phyloP scores from a whole-genome alignment of 2,888 invertebrate species.

The Patella pellucida region DNA sequence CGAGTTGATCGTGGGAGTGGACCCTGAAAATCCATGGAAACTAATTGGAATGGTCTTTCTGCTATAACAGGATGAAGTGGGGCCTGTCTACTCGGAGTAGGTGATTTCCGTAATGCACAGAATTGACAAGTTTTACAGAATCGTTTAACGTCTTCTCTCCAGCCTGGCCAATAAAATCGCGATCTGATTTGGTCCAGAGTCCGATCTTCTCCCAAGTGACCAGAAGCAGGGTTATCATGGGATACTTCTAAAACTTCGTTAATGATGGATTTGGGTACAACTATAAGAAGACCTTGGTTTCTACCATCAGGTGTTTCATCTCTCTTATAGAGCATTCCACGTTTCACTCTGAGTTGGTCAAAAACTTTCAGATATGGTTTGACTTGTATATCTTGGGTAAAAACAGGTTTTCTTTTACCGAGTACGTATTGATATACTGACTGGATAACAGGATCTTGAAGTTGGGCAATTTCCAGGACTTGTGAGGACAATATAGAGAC shows the following conservation, averaged over 20 bases:
- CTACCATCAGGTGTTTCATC: not conserved
- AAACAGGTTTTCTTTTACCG: too few species aligned
- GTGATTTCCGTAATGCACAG: not conserved
- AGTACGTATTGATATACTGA: too few species aligned
- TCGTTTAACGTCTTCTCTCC: not conserved
- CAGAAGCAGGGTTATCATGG: too few species aligned
- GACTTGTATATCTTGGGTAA: too few species aligned
- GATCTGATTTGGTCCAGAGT: too few species aligned
- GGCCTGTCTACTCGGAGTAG: too few species aligned
- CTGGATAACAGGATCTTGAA: too few species aligned
- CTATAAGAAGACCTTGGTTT: not conserved
- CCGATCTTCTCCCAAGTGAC: too few species aligned
- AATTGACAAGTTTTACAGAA: not conserved
- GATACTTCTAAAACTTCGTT: too few species aligned
- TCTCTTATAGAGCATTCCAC: not conserved
- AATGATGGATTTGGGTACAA: not conserved
- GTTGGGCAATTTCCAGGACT: too few species aligned
- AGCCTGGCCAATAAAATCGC: too few species aligned
- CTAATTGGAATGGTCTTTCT: not conserved
- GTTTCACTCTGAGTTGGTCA: not conserved
- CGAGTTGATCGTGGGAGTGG: not conserved
- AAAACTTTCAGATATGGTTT: not conserved
- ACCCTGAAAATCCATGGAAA: not conserved
- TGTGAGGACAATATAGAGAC: too few species aligned
- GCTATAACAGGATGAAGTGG: not conserved